Evolutionary conservation across 1,140 invertebrate species (phyloP).

Genomic region (Drosophila miranda): DNA sequence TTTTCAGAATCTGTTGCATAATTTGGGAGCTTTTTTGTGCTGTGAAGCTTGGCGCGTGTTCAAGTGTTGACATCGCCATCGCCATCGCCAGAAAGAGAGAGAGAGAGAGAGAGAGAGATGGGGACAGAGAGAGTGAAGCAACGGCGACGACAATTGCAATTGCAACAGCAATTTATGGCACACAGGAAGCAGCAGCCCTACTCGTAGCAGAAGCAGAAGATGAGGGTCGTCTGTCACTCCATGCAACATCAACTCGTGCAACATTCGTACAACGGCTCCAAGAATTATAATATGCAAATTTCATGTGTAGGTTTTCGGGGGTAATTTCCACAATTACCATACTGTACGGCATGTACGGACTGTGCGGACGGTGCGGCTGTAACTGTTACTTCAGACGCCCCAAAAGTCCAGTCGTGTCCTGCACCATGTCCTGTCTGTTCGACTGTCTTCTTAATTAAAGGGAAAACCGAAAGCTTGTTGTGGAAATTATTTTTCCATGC

Average conservation of each 20-base stretch:
- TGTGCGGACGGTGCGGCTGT: constrained; percentile 4
- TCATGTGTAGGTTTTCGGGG: constrained; percentile 49
- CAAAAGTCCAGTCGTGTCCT: too few species aligned
- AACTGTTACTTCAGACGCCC: not conserved
- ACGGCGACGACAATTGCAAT: constrained; percentile 62
- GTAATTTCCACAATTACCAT: constrained; percentile 66
- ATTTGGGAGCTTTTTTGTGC: constrained; percentile 61
- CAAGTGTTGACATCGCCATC: constrained; percentile 71
- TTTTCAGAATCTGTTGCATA: constrained; percentile 75
- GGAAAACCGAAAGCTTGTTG: constrained; percentile 42
- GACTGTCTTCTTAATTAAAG: constrained; percentile 62
- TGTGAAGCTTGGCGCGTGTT: constrained; percentile 66
- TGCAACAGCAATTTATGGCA: constrained; percentile 67
- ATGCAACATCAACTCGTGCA: constrained; percentile 15
- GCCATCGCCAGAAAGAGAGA: constrained; percentile 9
- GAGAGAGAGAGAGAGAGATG: not conserved
- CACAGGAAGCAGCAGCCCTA: constrained; percentile 1
- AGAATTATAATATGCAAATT: constrained; percentile 75
- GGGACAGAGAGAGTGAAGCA: constrained; percentile 3
- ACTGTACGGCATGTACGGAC: too few species aligned
- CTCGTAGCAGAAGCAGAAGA: constrained; percentile 15
- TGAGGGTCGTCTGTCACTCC: constrained; percentile 49
- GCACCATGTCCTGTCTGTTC: constrained; percentile 8
- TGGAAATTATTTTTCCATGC: constrained; percentile 67
- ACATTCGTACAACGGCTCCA: constrained; percentile 8